phyloP scores from a whole-genome alignment of 2,113 vertebrate genomes.

The Micronycteris hirsuta region DNA sequence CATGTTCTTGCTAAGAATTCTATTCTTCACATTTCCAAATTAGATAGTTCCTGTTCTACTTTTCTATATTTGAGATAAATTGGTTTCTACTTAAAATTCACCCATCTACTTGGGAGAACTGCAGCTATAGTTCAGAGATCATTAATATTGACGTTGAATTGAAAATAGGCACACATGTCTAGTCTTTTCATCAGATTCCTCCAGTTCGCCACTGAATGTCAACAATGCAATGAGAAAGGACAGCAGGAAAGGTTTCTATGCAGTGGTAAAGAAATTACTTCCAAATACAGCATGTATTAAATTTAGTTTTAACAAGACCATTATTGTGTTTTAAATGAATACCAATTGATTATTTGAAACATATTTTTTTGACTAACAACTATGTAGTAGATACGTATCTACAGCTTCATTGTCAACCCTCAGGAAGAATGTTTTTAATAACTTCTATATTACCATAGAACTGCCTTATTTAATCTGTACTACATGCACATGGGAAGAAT shows the following conservation, averaged over 20 bases:
- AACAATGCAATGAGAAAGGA: constrained; percentile 43
- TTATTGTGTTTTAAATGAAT: constrained; percentile 65
- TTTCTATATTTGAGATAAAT: not conserved
- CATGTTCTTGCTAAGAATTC: not conserved
- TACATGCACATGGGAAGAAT: constrained; percentile 1
- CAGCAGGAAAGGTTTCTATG: constrained; percentile 40
- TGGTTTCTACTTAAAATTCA: not conserved
- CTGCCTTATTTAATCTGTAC: constrained; percentile 44
- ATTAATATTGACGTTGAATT: not conserved
- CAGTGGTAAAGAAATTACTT: constrained; percentile 61
- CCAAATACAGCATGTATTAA: constrained; percentile 60
- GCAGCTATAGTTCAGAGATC: not conserved
- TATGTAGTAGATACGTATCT: constrained; percentile 52
- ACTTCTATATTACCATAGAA: constrained; percentile 47
- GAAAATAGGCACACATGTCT: constrained; percentile 32
- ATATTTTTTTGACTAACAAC: constrained; percentile 49
- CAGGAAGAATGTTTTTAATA: constrained; percentile 65
- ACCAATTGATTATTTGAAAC: constrained; percentile 67
- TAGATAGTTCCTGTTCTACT: not conserved
- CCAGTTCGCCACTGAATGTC: constrained; percentile 47
- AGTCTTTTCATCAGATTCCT: constrained; percentile 46
- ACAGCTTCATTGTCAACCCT: constrained; percentile 55
- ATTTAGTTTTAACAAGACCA: constrained; percentile 62
- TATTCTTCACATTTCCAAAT: not conserved
- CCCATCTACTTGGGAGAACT: not conserved